Conservation (phyloP, 2,113 vertebrate species). For the Rousettus leschenaultii region DNA sequence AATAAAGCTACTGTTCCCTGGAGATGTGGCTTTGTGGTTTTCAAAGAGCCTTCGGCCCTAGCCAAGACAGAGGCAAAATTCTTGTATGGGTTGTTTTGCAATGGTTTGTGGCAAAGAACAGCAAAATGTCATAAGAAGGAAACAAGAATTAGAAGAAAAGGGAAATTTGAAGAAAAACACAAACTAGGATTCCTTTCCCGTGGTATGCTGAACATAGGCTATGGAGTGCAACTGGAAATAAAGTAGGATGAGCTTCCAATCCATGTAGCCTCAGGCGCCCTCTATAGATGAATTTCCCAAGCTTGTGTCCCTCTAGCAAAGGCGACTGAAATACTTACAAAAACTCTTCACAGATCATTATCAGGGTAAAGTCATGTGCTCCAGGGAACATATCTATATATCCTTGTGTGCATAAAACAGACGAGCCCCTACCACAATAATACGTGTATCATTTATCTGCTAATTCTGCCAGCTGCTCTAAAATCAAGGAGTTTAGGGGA, state of each 20-base stretch:
- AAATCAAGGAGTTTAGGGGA: background rate
- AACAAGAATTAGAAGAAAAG: conserved; percentile 57
- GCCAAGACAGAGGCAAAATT: conserved; percentile 49
- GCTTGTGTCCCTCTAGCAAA: background rate
- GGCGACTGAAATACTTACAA: background rate
- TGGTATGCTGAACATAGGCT: background rate
- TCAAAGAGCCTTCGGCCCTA: conserved; percentile 29
- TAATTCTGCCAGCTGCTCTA: background rate
- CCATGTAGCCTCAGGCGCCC: background rate
- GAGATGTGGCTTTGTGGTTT: conserved; percentile 72
- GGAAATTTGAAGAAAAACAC: conserved; percentile 51
- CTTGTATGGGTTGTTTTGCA: conserved; percentile 57
- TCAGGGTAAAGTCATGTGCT: background rate
- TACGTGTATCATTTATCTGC: background rate
- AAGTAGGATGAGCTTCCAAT: background rate
- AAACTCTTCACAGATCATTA: background rate
- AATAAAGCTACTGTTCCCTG: conserved; percentile 67
- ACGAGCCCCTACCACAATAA: background rate
- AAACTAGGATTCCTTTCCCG: conserved; percentile 36
- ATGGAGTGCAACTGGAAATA: background rate
- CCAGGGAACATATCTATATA: background rate
- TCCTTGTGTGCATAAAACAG: background rate
- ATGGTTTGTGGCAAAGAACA: conserved; percentile 61
- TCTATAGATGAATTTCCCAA: background rate
- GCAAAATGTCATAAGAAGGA: conserved; percentile 61